Evolutionary conservation across 2,113 vertebrate species (phyloP), one percentile per base, ranked within the genome.

Genomic region (Pygoscelis adeliae): DNA sequence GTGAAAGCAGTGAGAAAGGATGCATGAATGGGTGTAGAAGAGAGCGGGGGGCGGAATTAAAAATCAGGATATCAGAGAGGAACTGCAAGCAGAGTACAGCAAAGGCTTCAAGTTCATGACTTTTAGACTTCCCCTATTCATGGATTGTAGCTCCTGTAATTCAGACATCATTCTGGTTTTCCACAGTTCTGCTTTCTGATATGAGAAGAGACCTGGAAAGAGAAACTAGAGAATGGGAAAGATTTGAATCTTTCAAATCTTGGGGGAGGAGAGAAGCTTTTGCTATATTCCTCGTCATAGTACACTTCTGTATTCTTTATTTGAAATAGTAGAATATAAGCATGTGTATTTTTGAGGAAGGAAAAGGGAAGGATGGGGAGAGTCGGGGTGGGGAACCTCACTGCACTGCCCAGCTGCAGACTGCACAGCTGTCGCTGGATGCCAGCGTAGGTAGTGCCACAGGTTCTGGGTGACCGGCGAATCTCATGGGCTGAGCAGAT

Each of bases 41-140:
- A 7, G 10, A 2, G 17, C 2, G 4, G 2, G 9, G 2, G 2
- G 15, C 2, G 4, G 5, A 36, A 47, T 52, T 38, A 56, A 56
- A 82, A 89, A 40, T 40, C 0, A 61, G 17, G 8, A 5, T 50
- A 23, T 66, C 5, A 1, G 32, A 77, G 29, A 11, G 71, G 47
- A 93, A 20, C 9, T 0, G 1, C n/a, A 73, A 82, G 44, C 63
- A 89, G 20, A 67, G 17, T 25, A 50, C 46, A 89, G 32, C 18
- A 58, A n/a, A 88, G 3, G 4, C 47, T 89, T 70, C 32, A 44
- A 70, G 12, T 11, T 83, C 19, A 30, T 63, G 46, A 30, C 21
- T 56, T 77, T 67, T 46, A 73, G 25, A 49, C 21, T 72, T 79
- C 18, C 11, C 78, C 19, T 76, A 1, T 71, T 79, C 3, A 44